These are phyloP conservation scores for Micrasema minimum DNA, from an alignment of 1,140 invertebrate species.

Conservation along the genomic window DNA sequence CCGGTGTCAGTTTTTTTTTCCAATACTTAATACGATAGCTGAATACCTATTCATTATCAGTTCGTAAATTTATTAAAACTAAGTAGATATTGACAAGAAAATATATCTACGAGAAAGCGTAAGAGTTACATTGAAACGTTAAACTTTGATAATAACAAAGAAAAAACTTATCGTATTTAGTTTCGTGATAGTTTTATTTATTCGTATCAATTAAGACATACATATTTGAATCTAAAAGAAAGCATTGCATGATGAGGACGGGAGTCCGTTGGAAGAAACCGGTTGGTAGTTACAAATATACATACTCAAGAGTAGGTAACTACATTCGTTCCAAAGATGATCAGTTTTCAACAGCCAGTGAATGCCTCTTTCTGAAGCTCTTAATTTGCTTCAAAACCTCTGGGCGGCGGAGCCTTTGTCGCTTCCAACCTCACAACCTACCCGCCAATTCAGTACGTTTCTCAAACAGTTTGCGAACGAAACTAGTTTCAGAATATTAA, in stretches of 20 bases:
- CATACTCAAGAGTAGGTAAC: not conserved
- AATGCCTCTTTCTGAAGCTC: conserved; percentile 18
- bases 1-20: no score
- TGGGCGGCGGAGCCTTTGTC: conserved; percentile 38
- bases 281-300: not conserved
- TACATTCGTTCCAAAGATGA: conserved; percentile 17
- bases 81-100: no score
- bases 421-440: not conserved
- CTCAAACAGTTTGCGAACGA: conserved; percentile 1
- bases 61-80: no score
- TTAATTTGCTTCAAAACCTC: conserved; percentile 41
- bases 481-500: not conserved
- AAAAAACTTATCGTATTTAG: no score
- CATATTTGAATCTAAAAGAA: not conserved
- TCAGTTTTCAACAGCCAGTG: conserved; percentile 26
- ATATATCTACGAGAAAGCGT: no score
- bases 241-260: not conserved
- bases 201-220: no score
- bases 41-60: no score
- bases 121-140: no score
- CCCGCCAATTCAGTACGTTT: not conserved
- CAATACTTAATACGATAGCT: no score
- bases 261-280: not conserved
- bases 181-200: no score
- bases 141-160: no score